phyloP scores from a whole-genome alignment of 2,113 vertebrate species.

The Lepus americanus region DNA sequence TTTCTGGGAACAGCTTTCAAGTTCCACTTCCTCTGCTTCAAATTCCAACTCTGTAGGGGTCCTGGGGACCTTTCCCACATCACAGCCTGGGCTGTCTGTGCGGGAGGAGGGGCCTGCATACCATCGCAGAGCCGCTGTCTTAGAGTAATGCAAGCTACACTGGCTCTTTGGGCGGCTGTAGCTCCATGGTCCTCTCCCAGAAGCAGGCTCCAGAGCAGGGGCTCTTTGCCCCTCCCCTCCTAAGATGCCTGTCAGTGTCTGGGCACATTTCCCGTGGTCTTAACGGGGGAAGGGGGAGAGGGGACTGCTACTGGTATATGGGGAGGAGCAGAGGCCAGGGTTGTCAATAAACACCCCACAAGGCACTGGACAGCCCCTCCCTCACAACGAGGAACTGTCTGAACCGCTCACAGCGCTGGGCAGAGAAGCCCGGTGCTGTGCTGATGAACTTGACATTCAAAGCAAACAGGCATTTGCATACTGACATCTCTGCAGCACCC shows the following conservation, averaged over 20 bases:
- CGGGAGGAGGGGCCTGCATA: constrained; percentile 33
- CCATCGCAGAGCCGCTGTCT: not conserved
- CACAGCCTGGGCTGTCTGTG: not conserved
- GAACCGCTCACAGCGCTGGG: not conserved
- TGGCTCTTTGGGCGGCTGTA: not conserved
- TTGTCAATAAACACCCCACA: not conserved
- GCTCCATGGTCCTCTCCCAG: not conserved
- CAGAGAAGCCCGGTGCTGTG: not conserved
- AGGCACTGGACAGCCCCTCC: not conserved
- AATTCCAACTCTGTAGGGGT: constrained; percentile 54
- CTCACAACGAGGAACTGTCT: not conserved
- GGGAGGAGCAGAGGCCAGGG: not conserved
- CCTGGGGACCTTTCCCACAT: constrained; percentile 62
- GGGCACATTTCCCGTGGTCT: not conserved
- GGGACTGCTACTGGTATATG: not conserved
- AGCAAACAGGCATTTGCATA: not conserved
- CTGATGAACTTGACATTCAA: not conserved
- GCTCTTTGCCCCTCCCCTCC: too few species aligned
- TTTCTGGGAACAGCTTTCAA: constrained; percentile 65
- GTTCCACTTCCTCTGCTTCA: constrained; percentile 64
- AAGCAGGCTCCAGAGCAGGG: not conserved
- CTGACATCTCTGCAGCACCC: not conserved
- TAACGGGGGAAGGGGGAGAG: not conserved
- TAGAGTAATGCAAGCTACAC: not conserved
- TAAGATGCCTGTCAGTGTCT: not conserved